Evolutionary conservation across 2,797 vertebrate species (phyloP).

Genomic region (Pitangus sulphuratus): DNA sequence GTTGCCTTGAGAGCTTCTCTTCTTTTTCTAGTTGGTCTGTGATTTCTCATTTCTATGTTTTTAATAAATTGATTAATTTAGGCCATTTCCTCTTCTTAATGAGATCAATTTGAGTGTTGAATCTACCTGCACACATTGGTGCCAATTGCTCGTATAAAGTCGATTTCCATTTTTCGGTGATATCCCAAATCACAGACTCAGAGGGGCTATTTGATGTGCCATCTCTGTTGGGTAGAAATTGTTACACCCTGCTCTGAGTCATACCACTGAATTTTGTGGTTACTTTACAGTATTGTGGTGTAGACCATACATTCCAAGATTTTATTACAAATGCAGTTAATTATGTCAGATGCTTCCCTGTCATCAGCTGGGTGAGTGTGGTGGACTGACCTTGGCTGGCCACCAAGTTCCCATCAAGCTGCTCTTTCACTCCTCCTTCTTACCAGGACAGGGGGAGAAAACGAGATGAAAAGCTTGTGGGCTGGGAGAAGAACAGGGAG

Average conservation of each 20-base stretch:
- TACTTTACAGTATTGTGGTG: not conserved
- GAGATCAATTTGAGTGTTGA: not conserved
- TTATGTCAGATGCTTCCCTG: not conserved
- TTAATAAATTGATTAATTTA: not conserved
- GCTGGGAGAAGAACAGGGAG: not conserved
- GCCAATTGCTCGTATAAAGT: not conserved
- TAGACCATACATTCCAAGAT: not conserved
- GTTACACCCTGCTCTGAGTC: not conserved
- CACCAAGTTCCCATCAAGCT: not conserved
- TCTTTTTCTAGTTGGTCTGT: not conserved
- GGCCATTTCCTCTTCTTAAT: not conserved
- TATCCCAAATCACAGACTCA: not conserved
- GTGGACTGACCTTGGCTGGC: not conserved
- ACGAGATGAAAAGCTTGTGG: not conserved
- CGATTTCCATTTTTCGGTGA: not conserved
- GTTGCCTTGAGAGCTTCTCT: not conserved
- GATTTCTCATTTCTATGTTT: not conserved
- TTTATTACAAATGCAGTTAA: not conserved
- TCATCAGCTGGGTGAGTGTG: not conserved
- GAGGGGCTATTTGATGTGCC: not conserved
- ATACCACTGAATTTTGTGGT: not conserved
- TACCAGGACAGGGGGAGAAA: not conserved
- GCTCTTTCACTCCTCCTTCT: not conserved
- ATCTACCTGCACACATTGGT: not conserved
- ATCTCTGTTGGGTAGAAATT: not conserved